Evolutionary conservation across 2,888 invertebrate species (phyloP).

Genomic region (Hydraecia micacea): DNA sequence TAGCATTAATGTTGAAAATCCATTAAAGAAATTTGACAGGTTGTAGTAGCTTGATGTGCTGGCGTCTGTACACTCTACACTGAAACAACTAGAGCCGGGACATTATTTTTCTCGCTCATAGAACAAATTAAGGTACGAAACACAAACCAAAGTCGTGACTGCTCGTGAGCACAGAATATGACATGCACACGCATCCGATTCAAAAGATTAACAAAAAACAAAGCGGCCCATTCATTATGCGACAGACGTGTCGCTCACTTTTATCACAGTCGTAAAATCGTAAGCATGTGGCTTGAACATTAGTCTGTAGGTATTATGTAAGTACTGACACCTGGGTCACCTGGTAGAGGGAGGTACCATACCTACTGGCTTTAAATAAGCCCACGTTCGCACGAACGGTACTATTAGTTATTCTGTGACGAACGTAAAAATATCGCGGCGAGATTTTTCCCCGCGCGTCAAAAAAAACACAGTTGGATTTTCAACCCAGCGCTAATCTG

Average conservation of each 20-base stretch:
- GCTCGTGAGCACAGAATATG: slow-evolving; percentile 46
- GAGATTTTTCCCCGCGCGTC: not conserved
- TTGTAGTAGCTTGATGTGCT: too few species aligned
- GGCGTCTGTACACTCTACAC: too few species aligned
- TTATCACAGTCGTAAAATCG: slow-evolving; percentile 67
- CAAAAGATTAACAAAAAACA: slow-evolving; percentile 64
- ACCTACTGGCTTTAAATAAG: not conserved
- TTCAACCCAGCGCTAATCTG: too few species aligned
- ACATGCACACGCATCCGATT: slow-evolving; percentile 57
- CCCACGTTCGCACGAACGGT: not conserved
- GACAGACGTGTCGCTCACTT: slow-evolving; percentile 49
- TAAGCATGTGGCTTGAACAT: slow-evolving; percentile 50
- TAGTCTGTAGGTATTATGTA: slow-evolving; percentile 41
- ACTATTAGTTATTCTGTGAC: too few species aligned
- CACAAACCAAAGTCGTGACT: slow-evolving; percentile 52
- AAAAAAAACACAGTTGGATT: not conserved
- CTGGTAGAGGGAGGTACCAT: slow-evolving; percentile 29
- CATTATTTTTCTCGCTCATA: slow-evolving; percentile 13
- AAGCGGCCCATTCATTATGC: slow-evolving; percentile 64
- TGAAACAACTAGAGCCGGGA: not conserved
- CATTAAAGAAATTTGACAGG: too few species aligned
- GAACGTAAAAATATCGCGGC: not conserved
- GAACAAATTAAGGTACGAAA: slow-evolving; percentile 17
- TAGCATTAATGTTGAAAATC: too few species aligned
- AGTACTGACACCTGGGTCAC: slow-evolving; percentile 52